These are phyloP conservation scores for Chlorops oryzae DNA, from an alignment of 1,140 invertebrate species.

Conservation along the genomic window DNA sequence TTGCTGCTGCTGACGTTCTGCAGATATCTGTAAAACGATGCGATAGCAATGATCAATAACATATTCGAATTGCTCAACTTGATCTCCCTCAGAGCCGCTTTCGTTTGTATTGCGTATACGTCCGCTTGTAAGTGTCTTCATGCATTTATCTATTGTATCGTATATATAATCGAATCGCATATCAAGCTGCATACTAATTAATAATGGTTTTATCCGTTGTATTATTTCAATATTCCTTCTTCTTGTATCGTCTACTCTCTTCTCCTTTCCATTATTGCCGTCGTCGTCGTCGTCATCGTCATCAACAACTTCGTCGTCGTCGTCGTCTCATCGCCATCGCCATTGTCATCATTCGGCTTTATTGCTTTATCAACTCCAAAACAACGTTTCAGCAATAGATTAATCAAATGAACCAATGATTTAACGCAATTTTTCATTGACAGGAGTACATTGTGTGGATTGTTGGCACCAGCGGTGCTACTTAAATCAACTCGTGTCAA, in stretches of 20 bases:
- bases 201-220: slow-evolving; percentile 49
- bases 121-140: slow-evolving; percentile 62
- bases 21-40: slow-evolving; percentile 58
- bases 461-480: too few species aligned
- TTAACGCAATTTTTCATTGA: slow-evolving; percentile 43
- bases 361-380: slow-evolving; percentile 12
- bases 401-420: slow-evolving; percentile 32
- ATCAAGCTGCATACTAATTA: slow-evolving; percentile 70
- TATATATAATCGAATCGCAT: slow-evolving; percentile 68
- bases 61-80: slow-evolving; percentile 58
- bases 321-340: too few species aligned
- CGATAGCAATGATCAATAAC: slow-evolving; percentile 65
- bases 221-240: slow-evolving; percentile 16
- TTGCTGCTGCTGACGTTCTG: slow-evolving; percentile 18
- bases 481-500: slow-evolving; percentile 30
- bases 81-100: slow-evolving; percentile 57
- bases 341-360: too few species aligned
- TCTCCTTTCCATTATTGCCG: too few species aligned
- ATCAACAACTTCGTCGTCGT: too few species aligned
- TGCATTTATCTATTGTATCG: slow-evolving; percentile 56
- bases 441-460: slow-evolving; percentile 30
- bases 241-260: too few species aligned
- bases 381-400: slow-evolving; percentile 37
- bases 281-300: too few species aligned
- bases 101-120: slow-evolving; percentile 52